Conservation (phyloP, 2,113 vertebrate species). For the Melanerpes formicivorus region DNA sequence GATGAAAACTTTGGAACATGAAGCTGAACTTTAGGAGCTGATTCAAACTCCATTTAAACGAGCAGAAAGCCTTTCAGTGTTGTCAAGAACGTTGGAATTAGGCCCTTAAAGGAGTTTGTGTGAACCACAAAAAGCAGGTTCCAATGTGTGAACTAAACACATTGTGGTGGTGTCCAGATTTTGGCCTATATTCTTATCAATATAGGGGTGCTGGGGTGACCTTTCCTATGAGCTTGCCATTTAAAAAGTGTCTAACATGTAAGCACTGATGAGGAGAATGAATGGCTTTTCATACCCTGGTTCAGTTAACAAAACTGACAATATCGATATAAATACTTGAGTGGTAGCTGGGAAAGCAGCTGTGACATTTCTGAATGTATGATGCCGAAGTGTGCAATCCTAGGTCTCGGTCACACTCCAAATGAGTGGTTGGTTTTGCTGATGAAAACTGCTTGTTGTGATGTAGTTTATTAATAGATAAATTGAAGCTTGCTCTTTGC, state of each 20-base stretch:
- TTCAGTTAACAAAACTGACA: background rate
- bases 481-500: background rate
- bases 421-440: background rate
- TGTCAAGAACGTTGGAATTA: conserved; percentile 1
- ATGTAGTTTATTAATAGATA: background rate
- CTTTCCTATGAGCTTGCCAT: background rate
- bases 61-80: background rate
- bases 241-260: background rate
- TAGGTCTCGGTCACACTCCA: background rate
- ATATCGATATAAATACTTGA: background rate
- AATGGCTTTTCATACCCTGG: background rate
- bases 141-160: background rate
- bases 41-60: conserved; percentile 14
- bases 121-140: background rate
- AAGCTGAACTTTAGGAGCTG: background rate
- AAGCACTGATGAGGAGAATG: background rate
- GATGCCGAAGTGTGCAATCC: accelerated
- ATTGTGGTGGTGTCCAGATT: background rate
- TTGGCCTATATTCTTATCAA: background rate
- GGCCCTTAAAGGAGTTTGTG: background rate
- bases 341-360: background rate
- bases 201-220: background rate
- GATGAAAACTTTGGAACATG: background rate
- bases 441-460: background rate
- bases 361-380: background rate